phyloP scores from a whole-genome alignment of 2,888 invertebrate genomes.

The Hirudinaria manillensis region DNA sequence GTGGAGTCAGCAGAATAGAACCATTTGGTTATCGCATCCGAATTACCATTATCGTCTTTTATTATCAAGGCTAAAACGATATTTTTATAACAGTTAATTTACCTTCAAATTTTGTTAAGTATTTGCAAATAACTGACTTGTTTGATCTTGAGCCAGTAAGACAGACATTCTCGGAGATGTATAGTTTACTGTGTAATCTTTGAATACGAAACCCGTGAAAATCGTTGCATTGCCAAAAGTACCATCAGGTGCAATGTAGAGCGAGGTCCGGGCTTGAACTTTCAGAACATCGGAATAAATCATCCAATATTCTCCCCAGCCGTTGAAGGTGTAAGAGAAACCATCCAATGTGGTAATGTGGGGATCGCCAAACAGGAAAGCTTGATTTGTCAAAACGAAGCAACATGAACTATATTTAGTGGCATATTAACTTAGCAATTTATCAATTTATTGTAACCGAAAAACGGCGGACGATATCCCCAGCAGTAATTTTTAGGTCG shows the following conservation, averaged over 20 bases:
- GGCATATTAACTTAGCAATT: neutral
- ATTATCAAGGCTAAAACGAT: slow-evolving; percentile 1
- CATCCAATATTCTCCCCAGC: slow-evolving; percentile 34
- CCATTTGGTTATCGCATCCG: neutral
- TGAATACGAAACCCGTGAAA: slow-evolving; percentile 22
- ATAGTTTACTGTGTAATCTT: slow-evolving; percentile 7
- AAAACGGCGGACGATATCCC: slow-evolving; percentile 20
- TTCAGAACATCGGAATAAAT: neutral
- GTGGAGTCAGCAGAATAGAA: neutral
- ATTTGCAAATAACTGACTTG: slow-evolving; percentile 4
- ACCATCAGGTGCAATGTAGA: neutral
- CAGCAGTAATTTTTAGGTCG: slow-evolving; percentile 22
- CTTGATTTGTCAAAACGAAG: neutral
- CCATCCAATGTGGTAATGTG: slow-evolving; percentile 33
- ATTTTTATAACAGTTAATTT: too few species aligned
- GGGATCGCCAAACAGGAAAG: slow-evolving; percentile 32
- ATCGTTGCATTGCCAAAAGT: slow-evolving; percentile 20
- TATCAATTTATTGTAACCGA: slow-evolving; percentile 6
- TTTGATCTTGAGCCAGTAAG: neutral
- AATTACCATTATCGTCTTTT: neutral
- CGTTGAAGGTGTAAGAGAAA: slow-evolving; percentile 31
- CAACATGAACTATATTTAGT: too few species aligned
- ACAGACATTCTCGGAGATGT: slow-evolving; percentile 16
- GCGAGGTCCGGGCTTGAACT: slow-evolving; percentile 24
- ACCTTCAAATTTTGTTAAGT: neutral